These are phyloP conservation scores for Ptilonorhynchus violaceus DNA, from an alignment of 2,113 vertebrate genomes.

Conservation along the genomic window DNA sequence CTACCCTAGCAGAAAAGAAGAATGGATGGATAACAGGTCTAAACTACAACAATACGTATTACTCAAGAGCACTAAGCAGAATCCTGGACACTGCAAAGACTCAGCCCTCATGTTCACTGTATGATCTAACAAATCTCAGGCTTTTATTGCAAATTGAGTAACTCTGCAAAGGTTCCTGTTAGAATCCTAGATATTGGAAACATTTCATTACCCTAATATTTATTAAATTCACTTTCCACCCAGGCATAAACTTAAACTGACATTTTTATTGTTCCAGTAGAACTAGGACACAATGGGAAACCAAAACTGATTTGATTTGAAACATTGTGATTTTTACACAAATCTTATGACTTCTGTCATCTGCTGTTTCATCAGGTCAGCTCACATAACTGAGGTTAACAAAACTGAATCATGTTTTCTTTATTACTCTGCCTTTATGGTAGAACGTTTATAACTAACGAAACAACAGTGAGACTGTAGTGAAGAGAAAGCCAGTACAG, in stretches of 20 bases:
- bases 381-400: not conserved
- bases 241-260: not conserved
- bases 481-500: not conserved
- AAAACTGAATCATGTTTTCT: not conserved
- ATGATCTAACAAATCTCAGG: not conserved
- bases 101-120: not conserved
- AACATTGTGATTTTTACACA: not conserved
- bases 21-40: not conserved
- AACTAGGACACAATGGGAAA: fast-evolving
- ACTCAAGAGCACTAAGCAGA: not conserved
- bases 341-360: not conserved
- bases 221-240: not conserved
- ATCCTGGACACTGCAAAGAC: not conserved
- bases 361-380: not conserved
- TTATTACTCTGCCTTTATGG: not conserved
- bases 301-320: not conserved
- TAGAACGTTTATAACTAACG: not conserved
- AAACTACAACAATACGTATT: not conserved
- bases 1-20: not conserved
- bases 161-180: not conserved
- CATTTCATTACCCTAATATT: not conserved
- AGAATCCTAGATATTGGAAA: not conserved
- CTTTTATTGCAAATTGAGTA: not conserved
- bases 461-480: not conserved
- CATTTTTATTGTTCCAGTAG: not conserved